phyloP scores from a whole-genome alignment of 2,113 vertebrate genomes.

The Heterochromis multidens region DNA sequence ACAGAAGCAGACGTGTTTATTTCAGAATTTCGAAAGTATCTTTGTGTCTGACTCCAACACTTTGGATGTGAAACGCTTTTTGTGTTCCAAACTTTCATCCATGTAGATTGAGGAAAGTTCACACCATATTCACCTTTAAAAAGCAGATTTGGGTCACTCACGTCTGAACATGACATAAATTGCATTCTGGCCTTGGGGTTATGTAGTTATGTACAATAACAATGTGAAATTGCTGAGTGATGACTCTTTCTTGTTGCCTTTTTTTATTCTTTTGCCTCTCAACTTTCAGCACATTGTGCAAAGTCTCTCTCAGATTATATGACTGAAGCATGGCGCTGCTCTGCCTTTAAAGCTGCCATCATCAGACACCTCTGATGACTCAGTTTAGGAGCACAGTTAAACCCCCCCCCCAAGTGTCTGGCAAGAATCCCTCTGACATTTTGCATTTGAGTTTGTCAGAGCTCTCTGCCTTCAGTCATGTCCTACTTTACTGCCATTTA shows the following conservation, averaged over 20 bases:
- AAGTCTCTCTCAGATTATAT: constrained; percentile 15
- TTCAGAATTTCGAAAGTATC: background rate
- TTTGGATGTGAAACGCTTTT: background rate
- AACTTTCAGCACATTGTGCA: background rate
- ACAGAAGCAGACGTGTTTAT: background rate
- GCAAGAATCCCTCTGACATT: constrained; percentile 53
- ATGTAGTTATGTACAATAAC: background rate
- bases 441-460: constrained; percentile 38
- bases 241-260: background rate
- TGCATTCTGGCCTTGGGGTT: background rate
- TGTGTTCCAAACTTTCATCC: constrained; percentile 13
- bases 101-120: constrained; percentile 18
- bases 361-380: constrained; percentile 39
- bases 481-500: constrained; percentile 48
- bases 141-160: constrained; percentile 4
- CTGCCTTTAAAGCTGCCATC: background rate
- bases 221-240: background rate
- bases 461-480: constrained; percentile 21
- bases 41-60: background rate
- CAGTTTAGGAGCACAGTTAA: constrained; percentile 6
- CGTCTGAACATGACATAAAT: background rate
- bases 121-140: background rate
- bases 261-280: background rate
- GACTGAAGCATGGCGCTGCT: background rate
- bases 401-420: background rate